phyloP scores from a whole-genome alignment of 2,888 invertebrate genomes.

The Lucinisca nassula region DNA sequence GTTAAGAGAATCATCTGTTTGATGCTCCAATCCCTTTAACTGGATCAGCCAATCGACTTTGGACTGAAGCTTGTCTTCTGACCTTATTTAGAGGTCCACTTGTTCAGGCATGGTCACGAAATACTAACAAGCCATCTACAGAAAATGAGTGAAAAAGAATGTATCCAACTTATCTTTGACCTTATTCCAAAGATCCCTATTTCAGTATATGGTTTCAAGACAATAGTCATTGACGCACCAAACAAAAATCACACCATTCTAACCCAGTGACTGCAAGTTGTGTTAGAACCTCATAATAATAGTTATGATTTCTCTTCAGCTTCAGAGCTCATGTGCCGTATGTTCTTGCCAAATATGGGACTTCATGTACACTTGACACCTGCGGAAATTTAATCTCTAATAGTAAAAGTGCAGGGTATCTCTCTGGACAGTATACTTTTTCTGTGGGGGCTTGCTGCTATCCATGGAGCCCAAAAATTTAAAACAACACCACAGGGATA shows the following conservation, averaged over 20 bases:
- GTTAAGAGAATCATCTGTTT: slow-evolving; percentile 42
- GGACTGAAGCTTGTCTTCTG: slow-evolving; percentile 44
- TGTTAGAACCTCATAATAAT: slow-evolving; percentile 32
- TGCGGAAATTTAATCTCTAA: slow-evolving; percentile 47
- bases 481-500: slow-evolving; percentile 51
- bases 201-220: slow-evolving; percentile 34
- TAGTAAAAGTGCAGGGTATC: slow-evolving; percentile 20
- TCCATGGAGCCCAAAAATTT: slow-evolving; percentile 18
- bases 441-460: slow-evolving; percentile 41
- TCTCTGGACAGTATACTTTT: slow-evolving; percentile 47
- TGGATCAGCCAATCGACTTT: slow-evolving; percentile 47
- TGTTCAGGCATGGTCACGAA: not conserved
- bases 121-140: not conserved
- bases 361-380: slow-evolving; percentile 28
- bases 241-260: slow-evolving; percentile 42
- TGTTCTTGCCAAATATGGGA: not conserved
- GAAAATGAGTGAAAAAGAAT: slow-evolving; percentile 24
- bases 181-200: slow-evolving; percentile 4
- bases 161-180: slow-evolving; percentile 33
- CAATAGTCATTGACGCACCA: slow-evolving; percentile 27
- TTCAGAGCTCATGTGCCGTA: not conserved
- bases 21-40: slow-evolving; percentile 15
- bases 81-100: slow-evolving; percentile 40
- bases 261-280: slow-evolving; percentile 35
- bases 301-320: slow-evolving; percentile 36